phyloP scores from a whole-genome alignment of 2,888 invertebrate species.

The Pachliopta kotzebuea region DNA sequence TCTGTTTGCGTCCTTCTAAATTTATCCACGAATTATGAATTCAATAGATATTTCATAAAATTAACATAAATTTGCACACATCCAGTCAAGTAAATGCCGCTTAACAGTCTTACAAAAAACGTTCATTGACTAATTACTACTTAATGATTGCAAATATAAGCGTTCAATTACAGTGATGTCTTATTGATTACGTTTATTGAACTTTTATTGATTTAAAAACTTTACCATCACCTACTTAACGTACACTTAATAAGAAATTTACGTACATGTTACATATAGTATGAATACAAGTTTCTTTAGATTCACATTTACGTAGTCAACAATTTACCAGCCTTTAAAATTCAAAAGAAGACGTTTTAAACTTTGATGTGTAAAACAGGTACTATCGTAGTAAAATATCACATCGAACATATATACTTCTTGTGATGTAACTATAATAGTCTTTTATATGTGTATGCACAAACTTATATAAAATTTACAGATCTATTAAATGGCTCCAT shows the following conservation, averaged over 20 bases:
- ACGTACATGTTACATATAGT: too few relatives aligned
- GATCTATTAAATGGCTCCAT: background rate
- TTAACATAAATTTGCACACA: conserved; percentile 1
- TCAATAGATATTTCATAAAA: background rate
- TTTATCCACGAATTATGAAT: background rate
- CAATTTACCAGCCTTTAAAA: too few relatives aligned
- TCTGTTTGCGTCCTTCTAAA: too few relatives aligned
- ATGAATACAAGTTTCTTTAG: too few relatives aligned
- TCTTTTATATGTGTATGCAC: background rate
- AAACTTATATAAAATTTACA: background rate
- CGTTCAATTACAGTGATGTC: conserved; percentile 1
- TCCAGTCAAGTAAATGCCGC: background rate
- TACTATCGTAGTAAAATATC: too few relatives aligned
- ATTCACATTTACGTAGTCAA: too few relatives aligned
- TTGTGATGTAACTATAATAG: background rate
- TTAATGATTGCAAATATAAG: conserved; percentile 10
- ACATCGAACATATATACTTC: too few relatives aligned
- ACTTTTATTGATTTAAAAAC: background rate
- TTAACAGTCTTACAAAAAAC: background rate
- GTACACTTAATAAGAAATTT: too few relatives aligned
- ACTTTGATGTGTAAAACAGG: too few relatives aligned
- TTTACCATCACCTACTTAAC: too few relatives aligned
- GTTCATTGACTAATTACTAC: conserved; percentile 15
- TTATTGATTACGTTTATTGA: conserved; percentile 3
- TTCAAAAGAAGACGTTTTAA: too few relatives aligned